Percentiles rank a stretch among this genome's conserved stretches.
These are phyloP conservation scores for Gisinianus flammeolus DNA, from an alignment of 2,888 invertebrate genomes.

Conservation along the genomic window DNA sequence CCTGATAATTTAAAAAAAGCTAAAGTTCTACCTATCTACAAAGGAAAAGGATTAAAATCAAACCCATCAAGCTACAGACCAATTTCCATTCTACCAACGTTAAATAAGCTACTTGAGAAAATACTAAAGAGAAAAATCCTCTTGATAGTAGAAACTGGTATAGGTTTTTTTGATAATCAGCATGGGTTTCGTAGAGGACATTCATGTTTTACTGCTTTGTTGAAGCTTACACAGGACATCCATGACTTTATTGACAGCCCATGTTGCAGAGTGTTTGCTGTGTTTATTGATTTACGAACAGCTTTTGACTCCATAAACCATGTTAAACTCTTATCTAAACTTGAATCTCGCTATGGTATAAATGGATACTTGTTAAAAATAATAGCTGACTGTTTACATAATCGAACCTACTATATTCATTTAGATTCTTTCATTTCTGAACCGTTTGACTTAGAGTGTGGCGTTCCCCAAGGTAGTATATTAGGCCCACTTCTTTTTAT, in stretches of 20 bases:
- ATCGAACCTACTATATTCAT: not conserved
- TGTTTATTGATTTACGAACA: constrained; percentile 15
- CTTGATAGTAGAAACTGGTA: not conserved
- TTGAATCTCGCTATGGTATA: not conserved
- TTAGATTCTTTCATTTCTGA: not conserved
- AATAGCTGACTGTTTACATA: not conserved
- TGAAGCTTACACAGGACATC: not conserved
- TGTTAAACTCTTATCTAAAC: not conserved
- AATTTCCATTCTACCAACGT: not conserved
- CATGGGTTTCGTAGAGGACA: not conserved
- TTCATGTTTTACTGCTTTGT: constrained; percentile 9
- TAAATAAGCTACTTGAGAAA: not conserved
- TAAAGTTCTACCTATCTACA: not conserved
- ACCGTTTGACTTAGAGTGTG: not conserved
- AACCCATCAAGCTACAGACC: not conserved
- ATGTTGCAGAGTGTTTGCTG: not conserved
- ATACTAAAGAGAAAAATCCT: not conserved
- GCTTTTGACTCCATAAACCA: constrained; percentile 15
- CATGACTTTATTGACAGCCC: not conserved
- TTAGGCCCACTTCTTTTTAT: constrained; percentile 40
- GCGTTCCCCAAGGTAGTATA: constrained; percentile 24
- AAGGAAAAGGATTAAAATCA: not conserved
- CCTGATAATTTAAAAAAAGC: not conserved
- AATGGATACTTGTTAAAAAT: not conserved
- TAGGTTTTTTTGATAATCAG: not conserved